These are phyloP conservation scores for Danaus plexippus DNA, from an alignment of 1,140 invertebrate genomes.

Conservation along the genomic window DNA sequence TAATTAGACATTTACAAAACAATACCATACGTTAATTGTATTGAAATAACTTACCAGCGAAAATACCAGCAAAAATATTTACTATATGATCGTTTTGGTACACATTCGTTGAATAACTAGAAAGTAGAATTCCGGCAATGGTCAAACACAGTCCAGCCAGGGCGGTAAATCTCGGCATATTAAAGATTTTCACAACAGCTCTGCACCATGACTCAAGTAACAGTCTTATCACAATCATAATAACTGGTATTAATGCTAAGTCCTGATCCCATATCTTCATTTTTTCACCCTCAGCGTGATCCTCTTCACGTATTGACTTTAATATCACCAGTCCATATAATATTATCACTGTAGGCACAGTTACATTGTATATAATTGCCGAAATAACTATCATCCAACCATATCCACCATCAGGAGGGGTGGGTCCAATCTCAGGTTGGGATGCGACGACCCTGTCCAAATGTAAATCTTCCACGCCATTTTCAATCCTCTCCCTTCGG, in stretches of 20 bases:
- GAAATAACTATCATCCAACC: constrained; percentile 76
- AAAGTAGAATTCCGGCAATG: constrained; percentile 61
- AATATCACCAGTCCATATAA: constrained; percentile 72
- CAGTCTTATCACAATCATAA: constrained; percentile 69
- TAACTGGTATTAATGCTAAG: constrained; percentile 71
- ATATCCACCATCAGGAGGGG: constrained; percentile 75
- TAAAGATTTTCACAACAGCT: constrained; percentile 68
- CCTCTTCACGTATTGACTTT: constrained; percentile 54
- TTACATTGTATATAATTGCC: constrained; percentile 73
- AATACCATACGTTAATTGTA: background rate
- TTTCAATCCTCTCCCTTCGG: constrained; percentile 26
- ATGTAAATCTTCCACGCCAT: constrained; percentile 47
- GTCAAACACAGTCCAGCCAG: constrained; percentile 65
- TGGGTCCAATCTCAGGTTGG: constrained; percentile 76
- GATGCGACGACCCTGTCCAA: constrained; percentile 72
- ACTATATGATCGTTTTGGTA: constrained; percentile 58
- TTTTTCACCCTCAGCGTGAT: constrained; percentile 52
- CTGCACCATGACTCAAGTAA: constrained; percentile 73
- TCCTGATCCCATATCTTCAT: constrained; percentile 68
- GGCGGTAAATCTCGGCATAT: constrained; percentile 70
- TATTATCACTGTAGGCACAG: constrained; percentile 69
- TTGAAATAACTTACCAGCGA: constrained; percentile 47
- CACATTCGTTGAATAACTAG: constrained; percentile 56
- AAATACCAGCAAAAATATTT: constrained; percentile 64
- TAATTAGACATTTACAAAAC: background rate